A percentile compares a stretch with the other conserved stretches of the same genome.
Conservation (phyloP, 2,888 invertebrate genomes). For the Drosophila eohydei region DNA sequence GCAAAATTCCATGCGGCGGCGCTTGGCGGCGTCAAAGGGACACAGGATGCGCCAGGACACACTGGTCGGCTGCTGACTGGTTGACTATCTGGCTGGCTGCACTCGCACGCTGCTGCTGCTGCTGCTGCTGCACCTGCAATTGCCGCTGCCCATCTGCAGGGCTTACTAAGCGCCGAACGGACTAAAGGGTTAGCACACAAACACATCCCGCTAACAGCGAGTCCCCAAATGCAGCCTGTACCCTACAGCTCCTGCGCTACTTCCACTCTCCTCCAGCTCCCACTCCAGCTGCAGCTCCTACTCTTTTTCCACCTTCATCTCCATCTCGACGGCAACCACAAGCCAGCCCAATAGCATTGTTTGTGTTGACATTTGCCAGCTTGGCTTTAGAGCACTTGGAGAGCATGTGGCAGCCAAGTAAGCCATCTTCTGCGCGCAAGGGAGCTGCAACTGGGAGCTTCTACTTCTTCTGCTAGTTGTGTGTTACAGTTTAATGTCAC, state of each 20-base stretch:
- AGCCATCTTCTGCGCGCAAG: conserved; percentile 30
- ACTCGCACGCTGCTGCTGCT: conserved; percentile 45
- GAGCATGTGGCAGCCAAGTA: conserved; percentile 41
- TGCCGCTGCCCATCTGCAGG: conserved; percentile 54
- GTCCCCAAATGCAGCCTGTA: conserved; percentile 15
- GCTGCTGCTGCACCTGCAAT: conserved; percentile 59
- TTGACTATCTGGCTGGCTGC: conserved; percentile 29
- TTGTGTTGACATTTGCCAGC: conserved; percentile 78
- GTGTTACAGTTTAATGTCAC: conserved; percentile 49
- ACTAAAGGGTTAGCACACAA: conserved; percentile 60
- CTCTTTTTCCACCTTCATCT: neutral
- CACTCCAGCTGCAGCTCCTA: neutral
- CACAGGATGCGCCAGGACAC: conserved; percentile 35
- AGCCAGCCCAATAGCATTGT: conserved; percentile 51
- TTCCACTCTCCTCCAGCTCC: neutral
- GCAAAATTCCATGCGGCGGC: conserved; percentile 79
- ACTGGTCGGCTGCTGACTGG: conserved; percentile 37
- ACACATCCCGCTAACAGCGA: conserved; percentile 18
- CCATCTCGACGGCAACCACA: conserved; percentile 8
- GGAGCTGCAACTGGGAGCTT: conserved; percentile 11
- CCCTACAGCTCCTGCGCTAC: neutral
- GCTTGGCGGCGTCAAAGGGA: conserved; percentile 41
- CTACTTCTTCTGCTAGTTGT: conserved; percentile 18
- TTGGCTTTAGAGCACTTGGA: conserved; percentile 55
- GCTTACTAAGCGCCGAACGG: conserved; percentile 68